Percentiles rank a stretch among this genome's conserved stretches.
These are phyloP conservation scores for Streptopelia turtur DNA, from an alignment of 2,797 vertebrate genomes.

Conservation along the genomic window DNA sequence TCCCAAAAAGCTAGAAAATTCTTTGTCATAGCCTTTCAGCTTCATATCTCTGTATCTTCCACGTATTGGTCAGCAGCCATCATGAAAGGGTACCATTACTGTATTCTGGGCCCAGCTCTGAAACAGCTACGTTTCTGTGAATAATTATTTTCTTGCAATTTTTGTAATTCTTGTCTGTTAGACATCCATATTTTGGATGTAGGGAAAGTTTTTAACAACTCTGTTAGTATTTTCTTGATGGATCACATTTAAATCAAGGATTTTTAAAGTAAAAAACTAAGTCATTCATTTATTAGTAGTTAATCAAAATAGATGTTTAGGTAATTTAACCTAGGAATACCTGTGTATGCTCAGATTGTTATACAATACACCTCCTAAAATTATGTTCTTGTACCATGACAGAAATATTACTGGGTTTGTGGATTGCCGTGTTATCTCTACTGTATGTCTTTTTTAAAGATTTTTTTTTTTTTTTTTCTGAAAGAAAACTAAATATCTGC, in stretches of 20 bases:
- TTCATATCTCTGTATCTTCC: not conserved
- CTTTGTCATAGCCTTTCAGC: not conserved
- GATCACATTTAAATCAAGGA: not conserved
- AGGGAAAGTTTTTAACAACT: not conserved
- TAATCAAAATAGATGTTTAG: not conserved
- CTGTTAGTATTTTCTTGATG: not conserved
- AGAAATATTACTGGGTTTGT: not conserved
- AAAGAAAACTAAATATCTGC: not conserved
- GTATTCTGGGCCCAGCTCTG: not conserved
- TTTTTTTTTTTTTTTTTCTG: no score
- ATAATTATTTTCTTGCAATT: not conserved
- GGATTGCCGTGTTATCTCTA: not conserved
- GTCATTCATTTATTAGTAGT: not conserved
- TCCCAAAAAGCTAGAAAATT: not conserved
- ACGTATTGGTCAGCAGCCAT: not conserved
- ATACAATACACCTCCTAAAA: not conserved
- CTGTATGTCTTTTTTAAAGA: accelerated
- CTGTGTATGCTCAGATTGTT: not conserved
- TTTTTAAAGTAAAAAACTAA: not conserved
- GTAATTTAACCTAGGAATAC: not conserved
- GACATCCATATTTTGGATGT: not conserved
- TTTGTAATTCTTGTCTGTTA: not conserved
- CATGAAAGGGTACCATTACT: not conserved
- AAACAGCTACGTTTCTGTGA: not conserved
- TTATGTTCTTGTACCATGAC: not conserved